Percentiles rank a stretch among this genome's conserved stretches.
These are phyloP conservation scores for Drosophila mojavensis DNA, from an alignment of 1,140 invertebrate species.

Conservation along the genomic window DNA sequence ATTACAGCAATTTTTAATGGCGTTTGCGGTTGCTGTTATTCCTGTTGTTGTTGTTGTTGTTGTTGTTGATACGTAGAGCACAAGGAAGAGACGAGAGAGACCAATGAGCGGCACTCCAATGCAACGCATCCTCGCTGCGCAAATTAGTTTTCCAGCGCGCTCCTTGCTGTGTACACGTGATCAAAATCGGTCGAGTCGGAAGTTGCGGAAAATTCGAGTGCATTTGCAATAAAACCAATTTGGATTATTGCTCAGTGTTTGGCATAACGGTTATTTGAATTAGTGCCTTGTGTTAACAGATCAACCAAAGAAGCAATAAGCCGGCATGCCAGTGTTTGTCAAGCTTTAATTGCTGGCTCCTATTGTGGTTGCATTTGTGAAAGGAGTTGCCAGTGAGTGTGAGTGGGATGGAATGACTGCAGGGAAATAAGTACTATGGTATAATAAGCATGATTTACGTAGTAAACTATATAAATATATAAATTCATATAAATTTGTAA, in stretches of 20 bases:
- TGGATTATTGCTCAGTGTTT: constrained; percentile 12
- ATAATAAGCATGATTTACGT: background rate
- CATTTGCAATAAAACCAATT: constrained; percentile 20
- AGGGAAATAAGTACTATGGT: background rate
- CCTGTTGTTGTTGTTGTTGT: background rate
- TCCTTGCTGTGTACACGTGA: background rate
- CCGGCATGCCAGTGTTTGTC: too few relatives aligned
- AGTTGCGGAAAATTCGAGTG: background rate
- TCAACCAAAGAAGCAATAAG: background rate
- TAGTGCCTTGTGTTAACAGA: constrained; percentile 6
- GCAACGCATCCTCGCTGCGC: background rate
- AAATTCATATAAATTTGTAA: too few relatives aligned
- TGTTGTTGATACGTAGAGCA: background rate
- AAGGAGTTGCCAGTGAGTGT: background rate
- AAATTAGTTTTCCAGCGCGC: background rate
- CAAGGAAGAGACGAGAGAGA: background rate
- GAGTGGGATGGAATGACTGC: background rate
- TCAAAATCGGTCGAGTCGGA: background rate
- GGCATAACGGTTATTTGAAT: constrained; percentile 5
- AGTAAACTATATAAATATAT: background rate
- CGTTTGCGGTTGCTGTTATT: constrained; percentile 3
- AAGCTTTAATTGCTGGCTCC: background rate
- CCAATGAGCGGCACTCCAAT: background rate
- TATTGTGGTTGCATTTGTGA: background rate
- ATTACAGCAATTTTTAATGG: constrained; percentile 19